Conservation (phyloP, 2,113 vertebrate genomes). For the Serinus canaria region DNA sequence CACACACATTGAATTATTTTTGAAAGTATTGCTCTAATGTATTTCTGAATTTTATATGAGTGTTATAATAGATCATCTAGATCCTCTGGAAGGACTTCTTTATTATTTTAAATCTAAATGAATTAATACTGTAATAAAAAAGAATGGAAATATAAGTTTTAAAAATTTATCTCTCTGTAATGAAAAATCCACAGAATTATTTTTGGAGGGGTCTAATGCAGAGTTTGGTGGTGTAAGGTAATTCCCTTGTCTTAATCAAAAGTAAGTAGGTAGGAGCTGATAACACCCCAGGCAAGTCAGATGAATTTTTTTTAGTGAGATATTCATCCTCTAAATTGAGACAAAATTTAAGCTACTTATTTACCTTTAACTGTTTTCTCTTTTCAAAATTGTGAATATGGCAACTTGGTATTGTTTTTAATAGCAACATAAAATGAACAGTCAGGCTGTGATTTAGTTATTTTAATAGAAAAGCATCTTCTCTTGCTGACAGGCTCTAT, state of each 20-base stretch:
- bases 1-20: background rate
- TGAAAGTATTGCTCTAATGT: background rate
- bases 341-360: background rate
- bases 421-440: background rate
- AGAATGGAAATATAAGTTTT: background rate
- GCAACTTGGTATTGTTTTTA: background rate
- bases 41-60: conserved; percentile 10
- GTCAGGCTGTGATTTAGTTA: background rate
- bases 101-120: conserved; percentile 51
- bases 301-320: background rate
- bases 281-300: background rate
- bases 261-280: background rate
- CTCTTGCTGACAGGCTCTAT: background rate
- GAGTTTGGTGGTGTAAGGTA: background rate
- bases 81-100: conserved; percentile 33
- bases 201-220: background rate
- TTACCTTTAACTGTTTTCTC: background rate
- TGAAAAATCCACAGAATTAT: conserved; percentile 14
- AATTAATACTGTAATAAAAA: conserved; percentile 50
- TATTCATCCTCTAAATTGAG: background rate
- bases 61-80: background rate
- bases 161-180: background rate
- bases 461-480: background rate
- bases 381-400: background rate
- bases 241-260: background rate